Conservation (phyloP, 2,113 vertebrate species). For the human region GRCh38 chr18:78396501-78397000, state of each 20-base stretch:
- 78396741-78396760: too few species aligned
- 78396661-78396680: neutral
- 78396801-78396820: neutral
- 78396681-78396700: fast-evolving
- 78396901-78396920: fast-evolving
- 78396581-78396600: fast-evolving
- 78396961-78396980: neutral
- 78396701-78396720: fast-evolving
- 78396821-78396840: neutral
- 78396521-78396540: too few species aligned
- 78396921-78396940: too few species aligned
- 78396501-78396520: neutral
- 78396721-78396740: fast-evolving
- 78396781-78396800: too few species aligned
- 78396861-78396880: neutral
- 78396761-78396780: fast-evolving
- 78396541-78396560: neutral
- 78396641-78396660: too few species aligned
- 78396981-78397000: fast-evolving
- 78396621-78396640: fast-evolving
- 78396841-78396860: neutral
- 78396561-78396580: neutral
- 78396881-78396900: neutral
- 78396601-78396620: fast-evolving
- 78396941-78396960: fast-evolving